Conservation (phyloP, 2,113 vertebrate species). For the Onychorhynchus coronatus region DNA sequence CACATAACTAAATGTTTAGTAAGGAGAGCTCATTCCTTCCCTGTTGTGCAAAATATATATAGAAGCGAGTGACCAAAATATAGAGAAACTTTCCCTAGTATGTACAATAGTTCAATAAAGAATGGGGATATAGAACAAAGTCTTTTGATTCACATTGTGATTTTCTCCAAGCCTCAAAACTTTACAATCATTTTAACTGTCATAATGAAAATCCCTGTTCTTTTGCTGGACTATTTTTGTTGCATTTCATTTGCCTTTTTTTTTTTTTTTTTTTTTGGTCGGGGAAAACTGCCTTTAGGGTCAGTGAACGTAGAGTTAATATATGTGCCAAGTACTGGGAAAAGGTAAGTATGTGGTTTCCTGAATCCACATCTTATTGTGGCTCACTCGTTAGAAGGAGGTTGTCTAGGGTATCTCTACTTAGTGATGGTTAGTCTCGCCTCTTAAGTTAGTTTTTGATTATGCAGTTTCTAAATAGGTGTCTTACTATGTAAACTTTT, state of each 20-base stretch:
- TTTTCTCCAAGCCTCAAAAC: not conserved
- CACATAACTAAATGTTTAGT: not conserved
- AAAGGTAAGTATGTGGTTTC: not conserved
- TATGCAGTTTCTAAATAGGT: not conserved
- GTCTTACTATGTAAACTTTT: not conserved
- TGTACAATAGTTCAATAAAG: not conserved
- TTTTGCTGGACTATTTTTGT: not conserved
- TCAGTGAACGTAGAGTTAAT: not conserved
- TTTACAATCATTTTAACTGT: not conserved
- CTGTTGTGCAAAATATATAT: slow-evolving; percentile 7
- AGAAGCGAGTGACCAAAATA: not conserved
- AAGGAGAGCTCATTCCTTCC: not conserved
- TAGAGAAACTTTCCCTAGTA: not conserved
- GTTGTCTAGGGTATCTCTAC: not conserved
- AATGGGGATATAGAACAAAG: not conserved
- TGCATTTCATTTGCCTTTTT: not conserved
- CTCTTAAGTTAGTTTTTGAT: not conserved
- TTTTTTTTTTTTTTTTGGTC: not conserved
- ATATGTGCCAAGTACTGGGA: not conserved
- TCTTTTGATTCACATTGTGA: not conserved
- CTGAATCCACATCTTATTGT: not conserved
- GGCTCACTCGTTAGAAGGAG: not conserved
- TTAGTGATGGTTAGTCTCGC: not conserved
- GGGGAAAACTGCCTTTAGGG: not conserved
- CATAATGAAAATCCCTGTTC: not conserved